phyloP scores from a whole-genome alignment of 2,113 vertebrate species.

The Cnemophilus loriae region DNA sequence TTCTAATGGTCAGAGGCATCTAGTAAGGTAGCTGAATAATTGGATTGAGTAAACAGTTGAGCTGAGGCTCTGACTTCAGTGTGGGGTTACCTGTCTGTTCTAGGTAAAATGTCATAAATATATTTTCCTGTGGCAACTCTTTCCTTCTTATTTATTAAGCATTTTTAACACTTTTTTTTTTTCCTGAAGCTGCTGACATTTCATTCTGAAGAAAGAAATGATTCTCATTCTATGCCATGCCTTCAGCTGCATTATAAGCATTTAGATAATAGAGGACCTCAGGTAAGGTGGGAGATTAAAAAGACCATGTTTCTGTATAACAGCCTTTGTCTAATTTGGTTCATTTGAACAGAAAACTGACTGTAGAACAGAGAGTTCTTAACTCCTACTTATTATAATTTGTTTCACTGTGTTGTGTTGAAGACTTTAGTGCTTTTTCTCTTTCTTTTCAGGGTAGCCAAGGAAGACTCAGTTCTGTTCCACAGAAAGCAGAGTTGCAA shows the following conservation, averaged over 20 bases:
- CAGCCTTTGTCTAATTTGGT: background rate
- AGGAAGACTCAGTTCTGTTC: slow-evolving; percentile 88
- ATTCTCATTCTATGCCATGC: slow-evolving; percentile 71
- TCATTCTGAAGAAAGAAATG: slow-evolving; percentile 69
- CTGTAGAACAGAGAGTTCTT: background rate
- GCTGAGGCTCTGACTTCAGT: background rate
- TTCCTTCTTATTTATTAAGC: background rate
- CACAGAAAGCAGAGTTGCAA: slow-evolving; percentile 90
- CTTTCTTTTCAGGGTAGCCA: slow-evolving; percentile 80
- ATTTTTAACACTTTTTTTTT: background rate
- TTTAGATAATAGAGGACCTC: slow-evolving; percentile 87
- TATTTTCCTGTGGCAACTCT: background rate
- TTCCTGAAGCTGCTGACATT: slow-evolving; percentile 87
- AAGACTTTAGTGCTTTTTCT: background rate
- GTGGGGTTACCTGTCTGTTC: background rate
- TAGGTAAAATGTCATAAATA: background rate
- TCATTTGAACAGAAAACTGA: background rate
- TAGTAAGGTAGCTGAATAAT: background rate
- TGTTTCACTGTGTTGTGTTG: background rate
- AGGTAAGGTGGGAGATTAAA: slow-evolving; percentile 75
- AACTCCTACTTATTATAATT: background rate
- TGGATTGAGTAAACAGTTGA: background rate
- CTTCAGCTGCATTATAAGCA: slow-evolving; percentile 94
- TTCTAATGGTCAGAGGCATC: background rate
- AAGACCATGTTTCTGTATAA: background rate